Percentiles rank a stretch among this genome's conserved stretches.
These are phyloP conservation scores for Eumacrocentrus americanus DNA, from an alignment of 2,888 invertebrate genomes.

Conservation along the genomic window DNA sequence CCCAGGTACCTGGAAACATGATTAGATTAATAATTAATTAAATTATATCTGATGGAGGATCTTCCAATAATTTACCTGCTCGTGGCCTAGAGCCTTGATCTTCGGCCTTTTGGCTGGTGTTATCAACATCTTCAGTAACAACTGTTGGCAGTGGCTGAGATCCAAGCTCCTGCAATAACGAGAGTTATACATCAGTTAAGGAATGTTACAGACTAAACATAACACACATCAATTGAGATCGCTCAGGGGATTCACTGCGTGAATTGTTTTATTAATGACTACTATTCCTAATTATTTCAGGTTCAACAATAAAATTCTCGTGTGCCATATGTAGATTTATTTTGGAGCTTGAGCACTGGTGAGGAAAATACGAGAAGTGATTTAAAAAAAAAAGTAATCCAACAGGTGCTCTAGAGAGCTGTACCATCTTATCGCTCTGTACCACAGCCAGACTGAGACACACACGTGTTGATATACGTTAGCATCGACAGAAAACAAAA, in stretches of 20 bases:
- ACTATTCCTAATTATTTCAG: too few species aligned
- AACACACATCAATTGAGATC: too few species aligned
- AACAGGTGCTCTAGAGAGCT: neutral
- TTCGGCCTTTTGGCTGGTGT: slow-evolving; percentile 58
- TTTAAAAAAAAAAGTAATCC: neutral
- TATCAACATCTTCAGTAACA: slow-evolving; percentile 64
- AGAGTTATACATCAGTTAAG: too few species aligned
- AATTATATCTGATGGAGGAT: too few species aligned
- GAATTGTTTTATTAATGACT: too few species aligned
- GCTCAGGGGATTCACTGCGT: too few species aligned
- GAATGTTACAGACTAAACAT: too few species aligned
- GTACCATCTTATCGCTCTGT: neutral
- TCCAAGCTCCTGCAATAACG: slow-evolving; percentile 65
- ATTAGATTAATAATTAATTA: too few species aligned
- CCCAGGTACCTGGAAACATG: slow-evolving; percentile 55
- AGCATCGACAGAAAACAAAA: neutral
- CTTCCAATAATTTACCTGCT: slow-evolving; percentile 66
- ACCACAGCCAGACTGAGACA: neutral
- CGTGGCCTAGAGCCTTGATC: slow-evolving; percentile 63
- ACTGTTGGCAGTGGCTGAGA: slow-evolving; percentile 69
- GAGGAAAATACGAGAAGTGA: neutral
- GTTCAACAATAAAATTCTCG: too few species aligned
- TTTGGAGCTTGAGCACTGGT: too few species aligned
- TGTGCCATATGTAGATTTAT: too few species aligned
- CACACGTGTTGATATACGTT: neutral